Percentiles rank a stretch among this genome's conserved stretches.
phyloP scores from a whole-genome alignment of 2,888 invertebrate genomes.

The Pristionchus entomophagus region DNA sequence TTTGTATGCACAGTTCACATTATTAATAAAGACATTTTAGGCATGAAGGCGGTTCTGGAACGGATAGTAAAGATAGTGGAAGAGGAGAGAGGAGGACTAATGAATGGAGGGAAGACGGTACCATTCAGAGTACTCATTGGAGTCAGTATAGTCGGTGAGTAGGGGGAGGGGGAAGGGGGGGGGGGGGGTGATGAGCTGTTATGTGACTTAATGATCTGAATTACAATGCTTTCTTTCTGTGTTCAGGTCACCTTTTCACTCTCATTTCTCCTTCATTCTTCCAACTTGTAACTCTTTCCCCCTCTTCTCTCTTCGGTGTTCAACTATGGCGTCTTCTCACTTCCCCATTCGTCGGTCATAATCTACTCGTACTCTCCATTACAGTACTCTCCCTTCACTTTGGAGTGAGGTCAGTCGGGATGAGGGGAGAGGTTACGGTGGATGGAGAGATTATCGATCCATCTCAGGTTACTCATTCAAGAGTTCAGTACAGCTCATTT shows the following conservation, averaged over 20 bases:
- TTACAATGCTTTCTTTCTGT: not conserved
- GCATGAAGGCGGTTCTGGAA: slow-evolving; percentile 57
- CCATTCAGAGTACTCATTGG: slow-evolving; percentile 12
- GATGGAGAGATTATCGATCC: not conserved
- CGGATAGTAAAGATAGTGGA: slow-evolving; percentile 59
- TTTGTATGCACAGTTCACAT: not conserved
- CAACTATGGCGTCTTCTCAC: slow-evolving; percentile 66
- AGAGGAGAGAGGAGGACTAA: not conserved
- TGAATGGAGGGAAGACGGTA: not conserved
- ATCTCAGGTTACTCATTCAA: slow-evolving; percentile 35
- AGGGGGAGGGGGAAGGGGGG: not conserved
- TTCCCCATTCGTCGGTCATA: slow-evolving; percentile 69
- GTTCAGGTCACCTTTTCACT: slow-evolving; percentile 12
- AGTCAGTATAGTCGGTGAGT: slow-evolving; percentile 17
- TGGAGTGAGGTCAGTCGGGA: slow-evolving; percentile 39
- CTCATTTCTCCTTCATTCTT: slow-evolving; percentile 26
- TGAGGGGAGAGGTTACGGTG: not conserved
- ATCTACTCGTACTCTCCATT: slow-evolving; percentile 66
- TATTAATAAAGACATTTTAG: slow-evolving; percentile 43
- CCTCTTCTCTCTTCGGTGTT: slow-evolving; percentile 35
- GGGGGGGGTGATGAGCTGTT: not conserved
- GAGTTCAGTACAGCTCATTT: slow-evolving; percentile 47
- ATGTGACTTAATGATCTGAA: not conserved
- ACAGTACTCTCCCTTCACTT: slow-evolving; percentile 53
- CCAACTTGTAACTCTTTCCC: slow-evolving; percentile 3